These are phyloP conservation scores for Hydrolagus colliei DNA, from an alignment of 2,797 vertebrate species.

Conservation along the genomic window DNA sequence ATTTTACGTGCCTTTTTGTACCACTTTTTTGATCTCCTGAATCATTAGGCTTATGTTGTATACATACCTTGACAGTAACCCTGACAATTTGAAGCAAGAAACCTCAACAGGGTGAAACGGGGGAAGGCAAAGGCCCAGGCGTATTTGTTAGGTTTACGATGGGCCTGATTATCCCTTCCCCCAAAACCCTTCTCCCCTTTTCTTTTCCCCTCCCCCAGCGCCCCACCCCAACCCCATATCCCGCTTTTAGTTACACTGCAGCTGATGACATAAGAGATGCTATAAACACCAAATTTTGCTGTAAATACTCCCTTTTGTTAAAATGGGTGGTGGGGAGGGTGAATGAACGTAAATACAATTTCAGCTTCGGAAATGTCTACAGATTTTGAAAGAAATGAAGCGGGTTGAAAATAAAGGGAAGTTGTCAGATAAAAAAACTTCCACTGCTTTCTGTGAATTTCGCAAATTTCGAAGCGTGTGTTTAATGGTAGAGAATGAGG, in stretches of 20 bases:
- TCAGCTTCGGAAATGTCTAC: constrained; percentile 69
- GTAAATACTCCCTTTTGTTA: constrained; percentile 63
- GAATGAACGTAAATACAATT: constrained; percentile 76
- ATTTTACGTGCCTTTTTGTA: constrained; percentile 99
- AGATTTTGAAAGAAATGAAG: constrained; percentile 54
- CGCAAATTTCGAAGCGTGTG: neutral
- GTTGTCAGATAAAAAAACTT: constrained; percentile 58
- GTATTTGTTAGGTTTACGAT: too few species aligned
- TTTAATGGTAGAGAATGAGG: too few species aligned
- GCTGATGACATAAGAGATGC: constrained; percentile 66
- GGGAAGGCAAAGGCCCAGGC: too few species aligned
- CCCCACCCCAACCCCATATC: constrained; percentile 47
- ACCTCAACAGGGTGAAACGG: constrained; percentile 70
- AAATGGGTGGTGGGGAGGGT: constrained; percentile 52
- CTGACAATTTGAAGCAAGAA: constrained; percentile 80
- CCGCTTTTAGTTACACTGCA: constrained; percentile 82
- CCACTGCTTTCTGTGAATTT: neutral
- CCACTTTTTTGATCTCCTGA: constrained; percentile 90
- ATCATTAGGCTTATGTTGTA: constrained; percentile 94
- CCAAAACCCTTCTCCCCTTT: neutral
- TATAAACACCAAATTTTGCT: constrained; percentile 58
- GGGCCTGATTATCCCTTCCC: too few species aligned
- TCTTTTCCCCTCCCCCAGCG: too few species aligned
- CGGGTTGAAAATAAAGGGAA: constrained; percentile 90
- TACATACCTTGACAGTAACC: constrained; percentile 94